Conservation (phyloP, 2,888 invertebrate species). For the Dryadula phaetusa region DNA sequence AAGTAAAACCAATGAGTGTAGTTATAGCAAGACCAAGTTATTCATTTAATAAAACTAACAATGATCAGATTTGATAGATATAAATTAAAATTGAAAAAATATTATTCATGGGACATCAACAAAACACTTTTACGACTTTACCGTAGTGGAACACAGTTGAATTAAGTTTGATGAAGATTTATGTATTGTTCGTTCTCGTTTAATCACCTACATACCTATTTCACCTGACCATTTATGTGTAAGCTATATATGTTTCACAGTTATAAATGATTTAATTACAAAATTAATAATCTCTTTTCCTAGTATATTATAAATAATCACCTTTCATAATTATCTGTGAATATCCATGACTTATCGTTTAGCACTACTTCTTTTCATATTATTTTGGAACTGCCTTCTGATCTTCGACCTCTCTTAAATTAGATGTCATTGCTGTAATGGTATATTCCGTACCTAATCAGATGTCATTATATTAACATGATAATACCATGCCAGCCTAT, state of each 20-base stretch:
- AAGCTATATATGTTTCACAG: neutral
- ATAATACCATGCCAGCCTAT: too few species aligned
- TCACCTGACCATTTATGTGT: neutral
- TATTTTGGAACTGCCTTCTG: too few species aligned
- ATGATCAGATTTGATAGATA: neutral
- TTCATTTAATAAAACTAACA: neutral
- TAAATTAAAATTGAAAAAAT: conserved; percentile 2
- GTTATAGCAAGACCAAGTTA: neutral
- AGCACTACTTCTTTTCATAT: too few species aligned
- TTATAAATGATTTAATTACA: neutral
- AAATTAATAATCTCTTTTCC: too few species aligned
- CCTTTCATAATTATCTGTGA: too few species aligned
- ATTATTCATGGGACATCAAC: conserved; percentile 20
- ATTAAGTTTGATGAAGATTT: conserved; percentile 4
- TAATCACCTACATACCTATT: neutral
- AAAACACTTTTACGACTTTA: conserved; percentile 26
- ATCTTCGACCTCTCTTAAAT: too few species aligned
- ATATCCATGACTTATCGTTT: too few species aligned
- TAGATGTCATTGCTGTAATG: too few species aligned
- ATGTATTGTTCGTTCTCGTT: conserved; percentile 11
- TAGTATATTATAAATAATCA: too few species aligned
- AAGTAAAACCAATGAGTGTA: neutral
- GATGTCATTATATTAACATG: too few species aligned
- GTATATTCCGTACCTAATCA: too few species aligned
- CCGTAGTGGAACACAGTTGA: conserved; percentile 16